Percentiles rank a stretch among this genome's conserved stretches.
These are phyloP conservation scores for Siniperca undulata DNA, from an alignment of 2,797 vertebrate genomes.

Conservation along the genomic window DNA sequence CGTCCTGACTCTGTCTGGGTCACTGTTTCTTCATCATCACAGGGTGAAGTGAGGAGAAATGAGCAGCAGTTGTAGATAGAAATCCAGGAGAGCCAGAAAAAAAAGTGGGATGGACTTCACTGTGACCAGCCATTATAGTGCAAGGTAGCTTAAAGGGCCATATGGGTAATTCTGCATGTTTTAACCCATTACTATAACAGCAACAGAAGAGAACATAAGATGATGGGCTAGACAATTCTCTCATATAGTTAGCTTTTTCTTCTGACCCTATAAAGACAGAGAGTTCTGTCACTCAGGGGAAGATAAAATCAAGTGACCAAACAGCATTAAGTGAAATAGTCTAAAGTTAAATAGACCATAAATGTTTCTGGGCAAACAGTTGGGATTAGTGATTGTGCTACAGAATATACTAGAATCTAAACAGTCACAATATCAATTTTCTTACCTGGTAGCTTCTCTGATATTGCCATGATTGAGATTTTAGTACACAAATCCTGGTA, in stretches of 20 bases:
- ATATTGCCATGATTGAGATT: neutral
- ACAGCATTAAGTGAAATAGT: too few species aligned
- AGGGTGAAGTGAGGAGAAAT: constrained; percentile 40
- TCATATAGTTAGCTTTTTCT: neutral
- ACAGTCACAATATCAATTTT: neutral
- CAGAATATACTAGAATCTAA: neutral
- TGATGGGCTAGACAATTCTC: neutral
- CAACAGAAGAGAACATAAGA: neutral
- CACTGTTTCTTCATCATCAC: constrained; percentile 48
- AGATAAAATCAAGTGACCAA: too few species aligned
- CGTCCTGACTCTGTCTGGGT: constrained; percentile 54
- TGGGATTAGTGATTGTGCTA: neutral
- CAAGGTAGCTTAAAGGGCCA: neutral
- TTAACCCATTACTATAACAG: neutral
- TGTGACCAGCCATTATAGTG: neutral
- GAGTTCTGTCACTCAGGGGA: neutral
- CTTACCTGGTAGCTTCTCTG: neutral
- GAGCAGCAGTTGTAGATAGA: constrained; percentile 3
- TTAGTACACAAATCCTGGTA: neutral
- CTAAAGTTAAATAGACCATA: too few species aligned
- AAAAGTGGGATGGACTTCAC: neutral
- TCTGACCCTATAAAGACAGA: neutral
- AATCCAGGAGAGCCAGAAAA: constrained; percentile 7
- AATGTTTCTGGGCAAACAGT: too few species aligned
- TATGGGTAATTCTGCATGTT: neutral